phyloP scores from a whole-genome alignment of 2,797 vertebrate genomes.

The Podargus strigoides region DNA sequence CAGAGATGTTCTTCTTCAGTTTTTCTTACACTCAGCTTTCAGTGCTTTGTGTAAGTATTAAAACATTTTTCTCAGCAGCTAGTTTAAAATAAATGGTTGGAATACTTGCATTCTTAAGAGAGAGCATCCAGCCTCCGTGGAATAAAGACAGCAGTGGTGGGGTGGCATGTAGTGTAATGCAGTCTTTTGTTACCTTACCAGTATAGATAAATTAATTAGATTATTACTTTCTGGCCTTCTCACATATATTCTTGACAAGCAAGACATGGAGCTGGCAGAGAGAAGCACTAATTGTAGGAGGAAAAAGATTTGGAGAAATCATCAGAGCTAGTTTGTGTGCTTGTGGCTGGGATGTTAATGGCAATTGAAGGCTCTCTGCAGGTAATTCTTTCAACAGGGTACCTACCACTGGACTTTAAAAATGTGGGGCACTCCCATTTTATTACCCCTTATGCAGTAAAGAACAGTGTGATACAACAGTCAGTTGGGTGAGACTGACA shows the following conservation, averaged over 20 bases:
- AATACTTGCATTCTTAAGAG: background rate
- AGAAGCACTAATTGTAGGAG: background rate
- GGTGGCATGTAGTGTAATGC: rapidly evolving
- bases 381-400: background rate
- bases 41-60: background rate
- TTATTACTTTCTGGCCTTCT: background rate
- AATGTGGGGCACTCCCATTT: background rate
- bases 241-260: background rate
- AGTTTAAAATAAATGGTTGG: background rate
- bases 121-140: background rate
- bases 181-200: background rate
- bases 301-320: background rate
- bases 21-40: background rate
- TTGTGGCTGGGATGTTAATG: background rate
- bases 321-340: background rate
- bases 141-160: background rate
- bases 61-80: background rate
- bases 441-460: background rate
- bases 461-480: background rate
- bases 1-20: background rate
- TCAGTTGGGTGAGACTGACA: background rate
- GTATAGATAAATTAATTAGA: background rate
- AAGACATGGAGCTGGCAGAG: background rate
- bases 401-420: background rate
- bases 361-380: background rate